Percentiles rank a stretch among this genome's conserved stretches.
phyloP scores from a whole-genome alignment of 2,113 vertebrate species.

The Cyprinodon tularosa region DNA sequence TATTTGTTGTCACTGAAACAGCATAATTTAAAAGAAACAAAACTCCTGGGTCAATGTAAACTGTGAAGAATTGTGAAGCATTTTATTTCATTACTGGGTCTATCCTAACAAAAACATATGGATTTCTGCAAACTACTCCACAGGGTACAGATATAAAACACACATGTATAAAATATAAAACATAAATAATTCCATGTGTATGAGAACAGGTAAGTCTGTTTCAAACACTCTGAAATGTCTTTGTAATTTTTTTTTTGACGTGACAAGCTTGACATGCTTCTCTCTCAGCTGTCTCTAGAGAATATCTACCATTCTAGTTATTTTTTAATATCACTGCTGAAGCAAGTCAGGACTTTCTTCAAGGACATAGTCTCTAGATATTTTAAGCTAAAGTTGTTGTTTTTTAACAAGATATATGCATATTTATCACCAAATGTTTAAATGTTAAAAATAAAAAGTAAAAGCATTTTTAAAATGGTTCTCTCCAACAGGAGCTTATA shows the following conservation, averaged over 20 bases:
- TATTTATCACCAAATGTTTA: background rate
- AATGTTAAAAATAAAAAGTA: background rate
- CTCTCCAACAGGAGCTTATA: constrained; percentile 26
- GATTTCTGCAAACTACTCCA: background rate
- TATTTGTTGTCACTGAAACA: background rate
- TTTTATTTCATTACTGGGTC: background rate
- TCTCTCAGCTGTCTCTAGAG: constrained; percentile 13
- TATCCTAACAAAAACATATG: background rate
- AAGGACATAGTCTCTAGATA: background rate
- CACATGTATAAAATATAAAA: background rate
- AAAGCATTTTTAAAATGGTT: constrained; percentile 10
- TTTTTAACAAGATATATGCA: background rate
- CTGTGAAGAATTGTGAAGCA: background rate
- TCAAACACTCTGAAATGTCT: constrained; percentile 22
- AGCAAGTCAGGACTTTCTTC: constrained; percentile 7
- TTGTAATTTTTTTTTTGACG: constrained; percentile 14
- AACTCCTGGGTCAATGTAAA: background rate
- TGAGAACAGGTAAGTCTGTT: constrained; percentile 33
- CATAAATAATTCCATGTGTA: background rate
- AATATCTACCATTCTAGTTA: constrained; percentile 23
- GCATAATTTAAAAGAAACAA: background rate
- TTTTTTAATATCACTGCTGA: constrained; percentile 25
- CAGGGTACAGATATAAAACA: background rate
- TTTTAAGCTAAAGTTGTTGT: background rate
- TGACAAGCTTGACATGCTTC: constrained; percentile 39